Conservation (phyloP, 2,888 invertebrate genomes). For the Phortica magna region DNA sequence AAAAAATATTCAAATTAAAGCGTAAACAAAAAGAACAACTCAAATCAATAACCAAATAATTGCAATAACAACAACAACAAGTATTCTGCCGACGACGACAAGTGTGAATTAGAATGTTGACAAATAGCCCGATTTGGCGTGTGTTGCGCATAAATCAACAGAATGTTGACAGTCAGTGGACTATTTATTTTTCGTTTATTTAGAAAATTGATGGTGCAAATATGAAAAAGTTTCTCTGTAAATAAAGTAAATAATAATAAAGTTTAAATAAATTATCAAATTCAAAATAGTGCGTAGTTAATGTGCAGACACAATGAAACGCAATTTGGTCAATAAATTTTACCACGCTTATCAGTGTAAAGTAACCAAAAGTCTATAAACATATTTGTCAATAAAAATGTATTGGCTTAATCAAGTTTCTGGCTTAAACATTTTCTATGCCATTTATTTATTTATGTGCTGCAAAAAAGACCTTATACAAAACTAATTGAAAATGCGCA, state of each 20-base stretch:
- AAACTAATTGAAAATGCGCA: too few species aligned
- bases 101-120: conserved; percentile 27
- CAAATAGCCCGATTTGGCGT: conserved; percentile 1
- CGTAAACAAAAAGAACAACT: not conserved
- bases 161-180: not conserved
- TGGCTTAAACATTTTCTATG: too few species aligned
- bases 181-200: not conserved
- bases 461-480: too few species aligned
- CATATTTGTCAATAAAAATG: too few species aligned
- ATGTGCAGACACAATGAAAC: too few species aligned
- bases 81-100: conserved; percentile 1
- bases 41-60: not conserved
- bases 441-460: too few species aligned
- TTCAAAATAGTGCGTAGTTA: too few species aligned
- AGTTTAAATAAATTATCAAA: not conserved
- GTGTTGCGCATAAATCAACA: conserved; percentile 1
- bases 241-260: not conserved
- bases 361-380: too few species aligned
- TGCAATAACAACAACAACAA: not conserved
- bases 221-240: not conserved
- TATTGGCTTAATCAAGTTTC: too few species aligned
- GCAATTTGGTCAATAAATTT: too few species aligned
- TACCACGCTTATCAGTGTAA: too few species aligned
- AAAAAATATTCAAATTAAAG: conserved; percentile 17
- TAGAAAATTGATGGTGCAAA: not conserved